Base-by-base conservation (phyloP, 2,797 vertebrate species). In the Menidia menidia region DNA sequence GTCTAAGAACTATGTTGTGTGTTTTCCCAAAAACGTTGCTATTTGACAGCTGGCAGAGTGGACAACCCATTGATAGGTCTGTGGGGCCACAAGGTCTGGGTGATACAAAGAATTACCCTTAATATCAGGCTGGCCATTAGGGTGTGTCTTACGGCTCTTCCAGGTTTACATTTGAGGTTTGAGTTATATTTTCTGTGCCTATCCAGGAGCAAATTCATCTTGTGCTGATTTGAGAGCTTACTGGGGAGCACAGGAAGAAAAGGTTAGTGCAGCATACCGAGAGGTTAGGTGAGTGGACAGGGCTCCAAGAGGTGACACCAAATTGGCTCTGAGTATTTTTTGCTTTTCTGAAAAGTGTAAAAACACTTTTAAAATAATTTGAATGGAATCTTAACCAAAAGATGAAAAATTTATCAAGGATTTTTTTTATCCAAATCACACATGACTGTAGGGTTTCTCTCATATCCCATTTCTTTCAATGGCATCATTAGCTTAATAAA, bases 81-180 rank as follows among this genome's bases (percentile, higher is more conserved):
- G 47, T 53, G 77, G 71, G 82, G 85, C 80, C 80, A 58, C 15
- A 9, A 75, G 65, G 69, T 84, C 79, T 82, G 67, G 71, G 68
- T 71, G 73, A 85, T 78, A 71, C 78, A 75, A 80, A 75, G 77
- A 75, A 81, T 84, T 69, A 80, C 32, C 67, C 50, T 64, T 66
- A 48, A 14, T 57, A 42, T 67, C 61, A 47, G 39, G 60, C 50
- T 68, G 71, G 73, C 64, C 66, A 19, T 44, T 35, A 68, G 85
- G 78, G 74, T 71, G 77, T 83, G 83, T 78, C 82, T 64, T 77
- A 5, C 52, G 75, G 75, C 41, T 78, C 76, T 77, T 77, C 39
- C 85, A 55, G 62, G 68, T 80, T 79, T 84, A 78, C 77, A 81
- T 89, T 87, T 91, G 73, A 66, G 70, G 80, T 84, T 86, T 87